Conservation (phyloP, 2,113 vertebrate species). For the Elephantulus edwardii region DNA sequence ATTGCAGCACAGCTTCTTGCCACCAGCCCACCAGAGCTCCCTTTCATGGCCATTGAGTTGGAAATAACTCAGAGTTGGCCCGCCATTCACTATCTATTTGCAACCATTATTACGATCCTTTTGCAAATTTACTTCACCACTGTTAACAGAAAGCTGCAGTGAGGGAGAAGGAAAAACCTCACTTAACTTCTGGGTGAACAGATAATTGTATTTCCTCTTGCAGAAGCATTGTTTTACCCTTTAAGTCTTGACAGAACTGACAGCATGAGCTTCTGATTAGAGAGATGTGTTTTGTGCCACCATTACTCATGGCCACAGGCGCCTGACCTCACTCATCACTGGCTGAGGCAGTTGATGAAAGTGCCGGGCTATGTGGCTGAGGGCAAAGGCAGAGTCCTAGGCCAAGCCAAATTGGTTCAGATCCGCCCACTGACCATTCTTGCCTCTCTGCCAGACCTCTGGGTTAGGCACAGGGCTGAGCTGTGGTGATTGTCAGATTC, state of each 20-base stretch:
- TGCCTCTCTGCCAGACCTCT: background rate
- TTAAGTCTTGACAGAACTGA: conserved; percentile 11
- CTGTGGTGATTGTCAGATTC: background rate
- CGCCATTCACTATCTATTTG: no score
- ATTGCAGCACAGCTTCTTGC: no score
- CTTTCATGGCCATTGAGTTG: no score
- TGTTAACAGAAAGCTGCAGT: background rate
- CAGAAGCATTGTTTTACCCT: conserved; percentile 36
- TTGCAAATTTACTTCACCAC: background rate
- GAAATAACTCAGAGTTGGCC: no score
- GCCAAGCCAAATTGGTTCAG: conserved; percentile 1
- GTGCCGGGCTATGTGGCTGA: conserved; percentile 14
- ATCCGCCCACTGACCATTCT: background rate
- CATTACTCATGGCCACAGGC: conserved; percentile 68
- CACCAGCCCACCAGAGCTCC: no score
- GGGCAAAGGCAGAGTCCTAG: conserved; percentile 5
- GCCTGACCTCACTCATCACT: conserved; percentile 48
- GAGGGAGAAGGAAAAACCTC: background rate
- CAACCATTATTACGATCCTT: background rate
- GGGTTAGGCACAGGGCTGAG: background rate
- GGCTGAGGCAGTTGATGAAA: conserved; percentile 65
- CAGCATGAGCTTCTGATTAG: conserved; percentile 51
- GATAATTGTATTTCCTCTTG: background rate
- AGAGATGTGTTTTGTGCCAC: conserved; percentile 53
- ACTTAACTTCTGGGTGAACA: background rate